These are phyloP conservation scores for Umimayanthus chanpuru DNA, from an alignment of 92 coral and sea anemone genomes.

Conservation along the genomic window DNA sequence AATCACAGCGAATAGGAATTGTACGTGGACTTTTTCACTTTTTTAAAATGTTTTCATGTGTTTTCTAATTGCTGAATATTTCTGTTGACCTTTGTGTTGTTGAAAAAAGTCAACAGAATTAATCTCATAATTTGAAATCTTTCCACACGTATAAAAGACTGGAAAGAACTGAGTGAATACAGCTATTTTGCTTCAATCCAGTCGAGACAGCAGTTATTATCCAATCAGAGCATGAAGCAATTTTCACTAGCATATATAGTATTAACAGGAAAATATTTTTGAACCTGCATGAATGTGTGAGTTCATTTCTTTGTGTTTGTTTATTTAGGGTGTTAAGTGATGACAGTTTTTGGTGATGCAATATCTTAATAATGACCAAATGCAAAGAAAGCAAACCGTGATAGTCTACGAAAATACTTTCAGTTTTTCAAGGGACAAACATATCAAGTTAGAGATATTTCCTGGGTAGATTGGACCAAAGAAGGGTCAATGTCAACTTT, in stretches of 20 bases:
- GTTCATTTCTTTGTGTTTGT: too few relatives aligned
- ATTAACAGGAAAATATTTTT: background rate
- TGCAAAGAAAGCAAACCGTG: background rate
- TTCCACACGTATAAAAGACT: too few relatives aligned
- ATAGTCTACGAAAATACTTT: background rate
- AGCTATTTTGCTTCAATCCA: background rate
- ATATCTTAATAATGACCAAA: too few relatives aligned
- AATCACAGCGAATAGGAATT: slow-evolving; percentile 67
- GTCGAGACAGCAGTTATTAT: background rate
- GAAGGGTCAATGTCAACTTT: too few relatives aligned
- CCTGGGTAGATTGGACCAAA: too few relatives aligned
- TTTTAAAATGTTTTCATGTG: background rate
- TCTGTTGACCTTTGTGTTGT: background rate
- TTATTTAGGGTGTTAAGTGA: too few relatives aligned
- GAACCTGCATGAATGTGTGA: background rate
- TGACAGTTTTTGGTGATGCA: background rate
- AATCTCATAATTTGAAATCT: background rate
- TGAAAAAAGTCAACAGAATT: background rate
- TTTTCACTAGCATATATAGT: background rate
- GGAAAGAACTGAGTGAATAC: background rate
- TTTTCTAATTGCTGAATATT: background rate
- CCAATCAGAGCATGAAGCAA: background rate
- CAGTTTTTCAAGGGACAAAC: too few relatives aligned
- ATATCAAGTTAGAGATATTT: too few relatives aligned
- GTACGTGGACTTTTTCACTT: slow-evolving; percentile 54